Conservation (phyloP, 2,888 invertebrate species). For the Nomada lathburiana region DNA sequence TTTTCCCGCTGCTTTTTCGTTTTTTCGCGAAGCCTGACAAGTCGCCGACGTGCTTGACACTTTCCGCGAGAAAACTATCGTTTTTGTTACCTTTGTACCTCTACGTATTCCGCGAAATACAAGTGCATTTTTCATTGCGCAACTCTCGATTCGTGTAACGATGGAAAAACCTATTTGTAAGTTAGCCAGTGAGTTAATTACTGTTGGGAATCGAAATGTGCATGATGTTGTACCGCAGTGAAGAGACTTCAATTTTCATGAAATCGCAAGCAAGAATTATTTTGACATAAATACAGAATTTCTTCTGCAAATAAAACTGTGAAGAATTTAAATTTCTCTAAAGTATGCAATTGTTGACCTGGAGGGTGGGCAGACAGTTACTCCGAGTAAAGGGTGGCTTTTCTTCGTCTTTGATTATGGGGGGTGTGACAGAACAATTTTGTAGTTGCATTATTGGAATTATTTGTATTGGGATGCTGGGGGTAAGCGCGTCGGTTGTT, state of each 20-base stretch:
- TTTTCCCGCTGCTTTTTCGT: constrained; percentile 8
- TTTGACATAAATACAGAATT: too few species aligned
- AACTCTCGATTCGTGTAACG: too few species aligned
- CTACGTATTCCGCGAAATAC: neutral
- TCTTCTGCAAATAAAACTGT: too few species aligned
- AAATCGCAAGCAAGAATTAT: too few species aligned
- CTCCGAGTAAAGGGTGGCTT: too few species aligned
- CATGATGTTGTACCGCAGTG: too few species aligned
- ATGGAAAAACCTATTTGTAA: neutral
- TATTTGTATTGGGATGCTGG: neutral
- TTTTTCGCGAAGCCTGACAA: constrained; percentile 3
- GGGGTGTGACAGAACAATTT: neutral
- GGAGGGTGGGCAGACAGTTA: too few species aligned
- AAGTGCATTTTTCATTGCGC: neutral
- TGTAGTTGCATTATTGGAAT: neutral
- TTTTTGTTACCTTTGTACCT: neutral
- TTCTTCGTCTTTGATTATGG: too few species aligned
- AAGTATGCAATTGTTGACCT: too few species aligned
- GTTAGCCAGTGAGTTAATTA: neutral
- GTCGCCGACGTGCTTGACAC: neutral
- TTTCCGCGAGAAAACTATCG: neutral
- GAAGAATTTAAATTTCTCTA: too few species aligned
- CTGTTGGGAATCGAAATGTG: neutral
- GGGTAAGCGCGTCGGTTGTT: neutral
- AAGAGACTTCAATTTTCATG: too few species aligned